Evolutionary conservation across 2,113 vertebrate species (phyloP).

Genomic region (Dicerorhinus sumatrensis): DNA sequence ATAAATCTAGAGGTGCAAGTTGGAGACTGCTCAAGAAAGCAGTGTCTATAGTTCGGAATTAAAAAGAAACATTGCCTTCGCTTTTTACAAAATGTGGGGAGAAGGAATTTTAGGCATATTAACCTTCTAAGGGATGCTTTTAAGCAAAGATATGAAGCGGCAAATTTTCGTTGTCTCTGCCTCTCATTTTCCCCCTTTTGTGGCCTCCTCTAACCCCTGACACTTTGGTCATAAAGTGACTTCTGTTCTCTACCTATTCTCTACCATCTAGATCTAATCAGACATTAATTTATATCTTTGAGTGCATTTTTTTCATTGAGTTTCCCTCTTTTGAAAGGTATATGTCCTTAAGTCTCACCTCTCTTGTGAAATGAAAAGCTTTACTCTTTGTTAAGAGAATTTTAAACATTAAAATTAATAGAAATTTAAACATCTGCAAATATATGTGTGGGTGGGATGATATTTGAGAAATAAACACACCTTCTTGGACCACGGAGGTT

Average conservation of each 20-base stretch:
- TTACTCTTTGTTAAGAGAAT: background rate
- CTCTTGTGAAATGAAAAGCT: background rate
- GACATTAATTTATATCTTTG: background rate
- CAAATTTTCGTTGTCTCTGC: background rate
- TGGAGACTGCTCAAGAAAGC: conserved; percentile 43
- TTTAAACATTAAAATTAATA: conserved; percentile 5
- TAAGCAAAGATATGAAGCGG: background rate
- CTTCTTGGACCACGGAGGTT: background rate
- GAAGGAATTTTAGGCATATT: background rate
- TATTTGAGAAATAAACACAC: conserved; percentile 15
- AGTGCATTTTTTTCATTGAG: background rate
- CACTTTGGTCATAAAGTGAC: background rate
- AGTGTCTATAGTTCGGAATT: background rate
- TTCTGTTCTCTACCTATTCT: background rate
- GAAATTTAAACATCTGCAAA: conserved; percentile 7
- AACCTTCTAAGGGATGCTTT: background rate
- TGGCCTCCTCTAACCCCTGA: background rate
- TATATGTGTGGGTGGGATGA: background rate
- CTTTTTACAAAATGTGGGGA: background rate
- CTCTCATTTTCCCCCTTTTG: background rate
- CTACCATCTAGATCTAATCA: background rate
- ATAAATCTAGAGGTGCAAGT: conserved; percentile 33
- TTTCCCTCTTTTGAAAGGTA: background rate
- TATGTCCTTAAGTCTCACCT: conserved; percentile 21
- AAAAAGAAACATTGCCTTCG: conserved; percentile 2